Evolutionary conservation across 1,140 invertebrate genomes (phyloP), one percentile per base, ranked within the genome.

Genomic region (Homalodisca vitripennis): DNA sequence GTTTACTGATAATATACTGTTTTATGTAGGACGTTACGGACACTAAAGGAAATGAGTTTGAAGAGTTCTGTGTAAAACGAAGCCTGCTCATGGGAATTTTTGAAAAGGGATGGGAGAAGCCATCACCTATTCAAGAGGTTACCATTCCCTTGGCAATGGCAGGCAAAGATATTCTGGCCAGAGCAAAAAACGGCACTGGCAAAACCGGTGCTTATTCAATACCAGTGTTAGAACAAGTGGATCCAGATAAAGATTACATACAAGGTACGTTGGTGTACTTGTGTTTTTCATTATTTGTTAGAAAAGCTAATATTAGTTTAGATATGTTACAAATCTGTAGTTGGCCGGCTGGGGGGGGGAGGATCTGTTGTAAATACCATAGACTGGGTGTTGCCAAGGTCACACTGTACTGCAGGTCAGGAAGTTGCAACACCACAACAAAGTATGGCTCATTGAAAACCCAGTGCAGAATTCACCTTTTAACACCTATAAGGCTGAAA

Each of bases 131-230:
- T 84, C 98, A 99, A 86, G 96, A 98, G 87, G 94, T 95, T 75
- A 96, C 95, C 79, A 99, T 99, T 83, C 97, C 97, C 68, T 95
- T 98, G 80, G 97, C 98, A 71, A 85, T 99, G 70, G 93, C 94
- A 77, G 98, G 98, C 73, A 94, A 98, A 84, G 97, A 99, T 84
- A 91, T 99, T 73, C 85, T 99, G 74, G 98, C 98, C 65, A 87
- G 98, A 80, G 98, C 98, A 68, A 99, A 99, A 84, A 99, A 99
- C 84, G 98, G 98, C 71, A 99, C 98, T 73, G 98, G 98, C 74
- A 99, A 99, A 87, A 99, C 98, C 77, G 98, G 98, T 77, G 98
- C 98, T 73, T 99, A 99, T 80, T 95, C 94, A 76, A 99, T 99
- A 83, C 98, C 98, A 73, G 92, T 98, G 72, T 83, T 99, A 79